phyloP scores from a whole-genome alignment of 2,888 invertebrate genomes.

The Rhingia campestris region DNA sequence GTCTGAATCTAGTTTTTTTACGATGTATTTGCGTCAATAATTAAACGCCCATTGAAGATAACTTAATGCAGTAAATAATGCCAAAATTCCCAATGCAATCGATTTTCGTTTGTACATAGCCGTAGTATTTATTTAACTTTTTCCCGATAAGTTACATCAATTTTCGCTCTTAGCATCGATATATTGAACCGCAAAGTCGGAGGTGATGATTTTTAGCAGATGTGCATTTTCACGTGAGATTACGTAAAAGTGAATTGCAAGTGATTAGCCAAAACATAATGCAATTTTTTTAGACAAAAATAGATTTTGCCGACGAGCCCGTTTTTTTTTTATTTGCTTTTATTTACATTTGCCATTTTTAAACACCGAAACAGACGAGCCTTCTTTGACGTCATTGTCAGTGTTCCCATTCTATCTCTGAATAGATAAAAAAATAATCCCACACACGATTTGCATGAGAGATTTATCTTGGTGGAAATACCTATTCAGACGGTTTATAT shows the following conservation, averaged over 20 bases:
- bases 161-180: too few relatives aligned
- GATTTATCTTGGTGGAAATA: too few relatives aligned
- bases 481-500: too few relatives aligned
- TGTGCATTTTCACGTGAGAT: background rate
- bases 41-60: background rate
- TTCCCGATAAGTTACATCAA: too few relatives aligned
- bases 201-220: too few relatives aligned
- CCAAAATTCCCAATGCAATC: background rate
- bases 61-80: constrained; percentile 2
- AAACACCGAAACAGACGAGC: constrained; percentile 49
- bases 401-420: background rate
- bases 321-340: constrained; percentile 50
- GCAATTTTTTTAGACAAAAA: too few relatives aligned
- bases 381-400: constrained; percentile 61
- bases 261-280: background rate
- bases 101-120: background rate
- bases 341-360: constrained; percentile 6
- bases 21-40: constrained; percentile 1
- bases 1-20: background rate
- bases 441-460: too few relatives aligned
- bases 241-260: too few relatives aligned
- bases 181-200: too few relatives aligned
- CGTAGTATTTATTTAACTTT: constrained; percentile 1
- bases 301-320: too few relatives aligned
- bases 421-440: too few relatives aligned